Conservation (phyloP, 2,888 invertebrate species). For the Cybosia mesomella region DNA sequence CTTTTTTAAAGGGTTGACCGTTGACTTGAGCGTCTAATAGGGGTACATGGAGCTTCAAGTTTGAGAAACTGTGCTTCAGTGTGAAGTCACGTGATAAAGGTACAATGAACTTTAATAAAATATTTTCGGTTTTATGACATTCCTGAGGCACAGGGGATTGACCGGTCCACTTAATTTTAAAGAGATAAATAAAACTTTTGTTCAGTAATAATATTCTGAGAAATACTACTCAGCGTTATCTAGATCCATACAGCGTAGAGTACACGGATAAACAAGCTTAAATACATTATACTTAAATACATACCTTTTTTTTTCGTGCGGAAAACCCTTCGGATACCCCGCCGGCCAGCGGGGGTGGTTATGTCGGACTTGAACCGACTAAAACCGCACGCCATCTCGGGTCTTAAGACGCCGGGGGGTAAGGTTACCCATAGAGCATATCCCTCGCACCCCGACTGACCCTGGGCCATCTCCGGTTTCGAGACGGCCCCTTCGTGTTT, state of each 20-base stretch:
- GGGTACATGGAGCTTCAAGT: not conserved
- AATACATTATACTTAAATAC: not conserved
- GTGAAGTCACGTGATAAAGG: constrained; percentile 15
- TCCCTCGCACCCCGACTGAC: too few relatives aligned
- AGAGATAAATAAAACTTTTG: not conserved
- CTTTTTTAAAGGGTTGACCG: too few relatives aligned
- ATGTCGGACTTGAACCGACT: too few relatives aligned
- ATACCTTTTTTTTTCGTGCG: too few relatives aligned
- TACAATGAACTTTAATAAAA: constrained; percentile 15
- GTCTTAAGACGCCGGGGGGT: too few relatives aligned
- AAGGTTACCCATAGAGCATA: too few relatives aligned
- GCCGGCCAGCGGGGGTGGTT: too few relatives aligned
- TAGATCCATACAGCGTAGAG: not conserved
- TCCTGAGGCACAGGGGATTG: constrained; percentile 18
- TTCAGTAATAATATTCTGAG: not conserved
- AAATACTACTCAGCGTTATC: not conserved
- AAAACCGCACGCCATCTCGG: too few relatives aligned
- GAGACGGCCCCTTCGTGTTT: too few relatives aligned
- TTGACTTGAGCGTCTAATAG: too few relatives aligned
- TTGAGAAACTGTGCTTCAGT: not conserved
- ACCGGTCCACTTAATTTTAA: constrained; percentile 24
- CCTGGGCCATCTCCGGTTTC: too few relatives aligned
- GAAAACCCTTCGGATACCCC: too few relatives aligned
- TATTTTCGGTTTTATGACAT: constrained; percentile 9
- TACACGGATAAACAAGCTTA: not conserved